Evolutionary conservation across 2,113 vertebrate genomes (phyloP).

Genomic region (Epinephelus cyanopodus): DNA sequence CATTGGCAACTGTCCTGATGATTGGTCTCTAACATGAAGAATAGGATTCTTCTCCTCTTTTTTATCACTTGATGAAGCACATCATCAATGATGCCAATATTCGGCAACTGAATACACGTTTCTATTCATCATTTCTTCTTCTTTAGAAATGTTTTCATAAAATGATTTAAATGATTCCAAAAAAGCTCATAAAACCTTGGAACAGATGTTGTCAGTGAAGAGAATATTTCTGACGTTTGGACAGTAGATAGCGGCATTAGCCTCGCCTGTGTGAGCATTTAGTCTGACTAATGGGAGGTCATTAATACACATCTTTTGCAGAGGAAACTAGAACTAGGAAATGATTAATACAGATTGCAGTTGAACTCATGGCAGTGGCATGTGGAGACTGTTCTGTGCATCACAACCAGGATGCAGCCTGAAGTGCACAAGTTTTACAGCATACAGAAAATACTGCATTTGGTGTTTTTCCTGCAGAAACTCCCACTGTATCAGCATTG

Average conservation of each 20-base stretch:
- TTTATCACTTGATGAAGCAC: not conserved
- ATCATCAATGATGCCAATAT: not conserved
- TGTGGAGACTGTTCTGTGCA: not conserved
- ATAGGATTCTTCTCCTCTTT: not conserved
- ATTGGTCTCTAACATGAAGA: not conserved
- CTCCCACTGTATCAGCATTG: not conserved
- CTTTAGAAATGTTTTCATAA: not conserved
- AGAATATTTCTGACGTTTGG: not conserved
- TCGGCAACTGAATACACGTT: not conserved
- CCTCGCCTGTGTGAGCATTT: not conserved
- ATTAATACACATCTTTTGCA: not conserved
- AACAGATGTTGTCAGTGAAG: not conserved
- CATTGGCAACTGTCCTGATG: not conserved
- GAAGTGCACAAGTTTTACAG: not conserved
- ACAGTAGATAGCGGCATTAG: conserved; percentile 15
- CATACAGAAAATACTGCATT: not conserved
- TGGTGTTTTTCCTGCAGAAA: conserved; percentile 21
- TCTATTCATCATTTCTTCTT: not conserved
- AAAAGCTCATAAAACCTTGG: not conserved
- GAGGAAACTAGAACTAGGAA: not conserved
- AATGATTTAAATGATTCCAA: not conserved
- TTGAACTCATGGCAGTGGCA: not conserved
- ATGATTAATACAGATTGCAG: not conserved
- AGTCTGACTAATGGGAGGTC: not conserved
- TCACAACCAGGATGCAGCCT: not conserved